Conservation (phyloP, 1,140 invertebrate genomes). For the Colletes gigas region DNA sequence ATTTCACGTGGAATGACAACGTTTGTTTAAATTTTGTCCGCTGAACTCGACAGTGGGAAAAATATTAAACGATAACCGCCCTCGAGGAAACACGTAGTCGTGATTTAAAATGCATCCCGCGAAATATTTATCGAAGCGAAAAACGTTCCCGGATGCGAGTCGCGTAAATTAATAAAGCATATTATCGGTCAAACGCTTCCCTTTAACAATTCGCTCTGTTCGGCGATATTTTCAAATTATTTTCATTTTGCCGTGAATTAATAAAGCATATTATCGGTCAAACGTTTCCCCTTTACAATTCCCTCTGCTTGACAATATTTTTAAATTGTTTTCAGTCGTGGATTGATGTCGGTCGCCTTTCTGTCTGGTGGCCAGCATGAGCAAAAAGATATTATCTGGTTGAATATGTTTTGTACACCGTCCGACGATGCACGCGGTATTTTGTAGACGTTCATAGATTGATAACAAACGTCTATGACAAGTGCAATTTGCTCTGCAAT, state of each 20-base stretch:
- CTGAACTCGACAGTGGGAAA: background rate
- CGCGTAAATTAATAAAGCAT: conserved; percentile 29
- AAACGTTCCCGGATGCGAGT: background rate
- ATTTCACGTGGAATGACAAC: too few species aligned
- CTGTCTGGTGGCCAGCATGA: background rate
- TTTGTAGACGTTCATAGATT: conserved; percentile 7
- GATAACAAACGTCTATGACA: background rate
- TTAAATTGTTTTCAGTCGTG: conserved; percentile 27
- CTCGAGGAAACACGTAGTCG: too few species aligned
- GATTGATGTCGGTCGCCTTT: background rate
- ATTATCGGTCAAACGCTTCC: background rate
- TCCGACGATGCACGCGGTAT: background rate
- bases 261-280: conserved; percentile 2
- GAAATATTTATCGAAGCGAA: conserved; percentile 23
- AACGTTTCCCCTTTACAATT: background rate
- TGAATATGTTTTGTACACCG: background rate
- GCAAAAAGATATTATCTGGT: background rate
- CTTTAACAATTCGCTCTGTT: background rate
- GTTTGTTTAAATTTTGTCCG: conserved; percentile 10
- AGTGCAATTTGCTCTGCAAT: background rate
- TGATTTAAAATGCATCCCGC: conserved; percentile 16
- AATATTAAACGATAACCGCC: background rate
- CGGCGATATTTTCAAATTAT: conserved; percentile 26
- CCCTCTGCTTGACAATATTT: background rate
- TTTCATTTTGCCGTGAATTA: background rate